These are phyloP conservation scores for Pica pica DNA, from an alignment of 2,113 vertebrate genomes.

Conservation along the genomic window DNA sequence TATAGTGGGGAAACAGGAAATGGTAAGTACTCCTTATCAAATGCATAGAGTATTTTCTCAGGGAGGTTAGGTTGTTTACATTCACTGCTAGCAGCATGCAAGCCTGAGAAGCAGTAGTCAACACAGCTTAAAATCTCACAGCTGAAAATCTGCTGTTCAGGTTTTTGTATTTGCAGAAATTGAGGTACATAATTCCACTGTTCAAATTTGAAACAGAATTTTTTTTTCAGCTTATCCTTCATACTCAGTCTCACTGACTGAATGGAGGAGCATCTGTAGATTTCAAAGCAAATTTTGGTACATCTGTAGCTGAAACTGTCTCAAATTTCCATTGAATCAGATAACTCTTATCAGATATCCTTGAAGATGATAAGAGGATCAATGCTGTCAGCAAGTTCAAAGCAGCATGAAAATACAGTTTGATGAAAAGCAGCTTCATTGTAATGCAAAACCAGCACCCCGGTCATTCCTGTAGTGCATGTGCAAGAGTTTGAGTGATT, in stretches of 20 bases:
- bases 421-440: background rate
- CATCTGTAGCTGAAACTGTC: slow-evolving; percentile 14
- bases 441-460: slow-evolving; percentile 15
- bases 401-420: background rate
- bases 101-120: background rate
- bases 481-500: slow-evolving; percentile 24
- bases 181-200: background rate
- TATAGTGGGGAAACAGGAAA: background rate
- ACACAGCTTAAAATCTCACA: background rate
- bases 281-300: slow-evolving; percentile 22
- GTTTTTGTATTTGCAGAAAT: background rate
- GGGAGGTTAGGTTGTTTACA: background rate
- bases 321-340: slow-evolving; percentile 44
- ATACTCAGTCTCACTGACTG: background rate
- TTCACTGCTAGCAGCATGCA: background rate
- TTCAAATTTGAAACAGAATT: background rate
- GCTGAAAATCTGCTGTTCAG: background rate
- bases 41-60: background rate
- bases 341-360: slow-evolving; percentile 51
- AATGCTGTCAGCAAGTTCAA: slow-evolving; percentile 8
- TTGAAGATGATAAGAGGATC: slow-evolving; percentile 33
- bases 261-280: background rate
- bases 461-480: background rate
- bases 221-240: background rate
- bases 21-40: background rate